Conservation (phyloP, 2,888 invertebrate species). For the Dromius quadrimaculatus region DNA sequence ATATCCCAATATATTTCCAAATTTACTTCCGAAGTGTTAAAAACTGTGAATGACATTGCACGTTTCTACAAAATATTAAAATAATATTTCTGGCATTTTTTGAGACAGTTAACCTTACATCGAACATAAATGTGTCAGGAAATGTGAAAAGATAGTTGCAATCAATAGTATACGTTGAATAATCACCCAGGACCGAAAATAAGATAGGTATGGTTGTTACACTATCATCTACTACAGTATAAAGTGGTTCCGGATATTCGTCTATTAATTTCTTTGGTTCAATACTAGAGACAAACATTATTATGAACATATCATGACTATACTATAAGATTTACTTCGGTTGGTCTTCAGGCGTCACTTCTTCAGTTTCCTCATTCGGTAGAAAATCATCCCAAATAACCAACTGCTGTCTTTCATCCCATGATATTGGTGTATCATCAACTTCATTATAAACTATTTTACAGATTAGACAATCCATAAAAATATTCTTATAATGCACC, state of each 20-base stretch:
- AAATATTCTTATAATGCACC: slow-evolving; percentile 59
- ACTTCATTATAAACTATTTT: slow-evolving; percentile 60
- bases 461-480: slow-evolving; percentile 43
- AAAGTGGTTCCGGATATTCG: slow-evolving; percentile 60
- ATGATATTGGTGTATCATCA: slow-evolving; percentile 58
- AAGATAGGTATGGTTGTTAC: slow-evolving; percentile 65
- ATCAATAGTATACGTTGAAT: slow-evolving; percentile 67
- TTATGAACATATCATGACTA: not conserved
- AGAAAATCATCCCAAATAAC: slow-evolving; percentile 61
- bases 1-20: slow-evolving; percentile 59
- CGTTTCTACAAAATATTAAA: slow-evolving; percentile 63
- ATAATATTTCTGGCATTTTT: slow-evolving; percentile 64
- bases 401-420: slow-evolving; percentile 66
- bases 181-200: slow-evolving; percentile 69
- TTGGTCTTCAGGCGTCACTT: not conserved
- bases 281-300: slow-evolving; percentile 6
- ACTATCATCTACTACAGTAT: slow-evolving; percentile 59
- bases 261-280: not conserved
- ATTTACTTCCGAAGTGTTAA: slow-evolving; percentile 59
- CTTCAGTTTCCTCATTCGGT: not conserved
- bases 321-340: not conserved
- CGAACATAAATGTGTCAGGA: slow-evolving; percentile 71
- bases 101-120: slow-evolving; percentile 60
- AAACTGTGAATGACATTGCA: slow-evolving; percentile 57
- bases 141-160: slow-evolving; percentile 67